A percentile compares a stretch with the other conserved stretches of the same genome.
Evolutionary conservation across 2,113 vertebrate species (phyloP).

Genomic region (Psettodes erumei): DNA sequence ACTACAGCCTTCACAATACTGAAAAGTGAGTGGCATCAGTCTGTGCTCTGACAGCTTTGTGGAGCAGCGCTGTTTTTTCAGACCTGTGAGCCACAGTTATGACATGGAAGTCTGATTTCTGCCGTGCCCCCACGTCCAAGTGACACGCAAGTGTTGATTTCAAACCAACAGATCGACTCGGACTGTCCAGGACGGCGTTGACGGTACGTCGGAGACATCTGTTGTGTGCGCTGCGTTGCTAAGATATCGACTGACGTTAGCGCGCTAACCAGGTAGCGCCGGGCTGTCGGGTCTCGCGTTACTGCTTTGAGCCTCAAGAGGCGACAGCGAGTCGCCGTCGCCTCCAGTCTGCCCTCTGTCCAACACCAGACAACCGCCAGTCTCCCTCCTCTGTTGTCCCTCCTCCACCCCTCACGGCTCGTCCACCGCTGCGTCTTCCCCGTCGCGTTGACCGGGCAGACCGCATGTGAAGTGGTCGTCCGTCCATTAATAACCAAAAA

Average conservation of each 20-base stretch:
- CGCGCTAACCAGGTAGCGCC: background rate
- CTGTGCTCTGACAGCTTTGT: background rate
- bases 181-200: too few species aligned
- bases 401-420: background rate
- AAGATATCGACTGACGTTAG: background rate
- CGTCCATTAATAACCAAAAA: too few species aligned
- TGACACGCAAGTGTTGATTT: too few species aligned
- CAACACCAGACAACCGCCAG: too few species aligned
- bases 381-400: background rate
- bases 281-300: background rate
- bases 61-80: background rate
- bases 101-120: background rate
- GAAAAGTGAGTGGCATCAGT: constrained; percentile 21
- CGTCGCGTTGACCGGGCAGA: too few species aligned
- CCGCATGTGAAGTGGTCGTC: too few species aligned
- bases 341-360: background rate
- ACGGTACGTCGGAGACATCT: too few species aligned
- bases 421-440: too few species aligned
- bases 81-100: background rate
- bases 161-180: too few species aligned
- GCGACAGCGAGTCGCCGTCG: background rate
- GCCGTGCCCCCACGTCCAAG: background rate
- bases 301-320: background rate
- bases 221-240: too few species aligned
- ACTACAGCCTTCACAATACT: constrained; percentile 29